Conservation (phyloP, 2,113 vertebrate species). For the Syngnathus scovelli region DNA sequence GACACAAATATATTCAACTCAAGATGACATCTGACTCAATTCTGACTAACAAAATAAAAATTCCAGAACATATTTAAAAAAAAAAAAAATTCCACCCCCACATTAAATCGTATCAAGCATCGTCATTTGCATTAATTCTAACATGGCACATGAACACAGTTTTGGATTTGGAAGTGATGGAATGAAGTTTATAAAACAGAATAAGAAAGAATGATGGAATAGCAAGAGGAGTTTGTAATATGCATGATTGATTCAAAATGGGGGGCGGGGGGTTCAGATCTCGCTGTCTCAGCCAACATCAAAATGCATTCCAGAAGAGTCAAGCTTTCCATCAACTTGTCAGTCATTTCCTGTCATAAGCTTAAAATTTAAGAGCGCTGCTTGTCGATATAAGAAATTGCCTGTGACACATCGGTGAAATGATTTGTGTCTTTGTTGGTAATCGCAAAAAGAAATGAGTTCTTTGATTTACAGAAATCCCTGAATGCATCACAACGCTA, state of each 20-base stretch:
- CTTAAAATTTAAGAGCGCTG: constrained; percentile 24
- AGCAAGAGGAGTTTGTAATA: constrained; percentile 12
- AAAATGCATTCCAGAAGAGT: constrained; percentile 42
- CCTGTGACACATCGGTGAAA: background rate
- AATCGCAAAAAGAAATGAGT: constrained; percentile 24
- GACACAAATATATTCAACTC: background rate
- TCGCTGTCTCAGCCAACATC: constrained; percentile 29
- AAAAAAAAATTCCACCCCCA: background rate
- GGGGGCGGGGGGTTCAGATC: constrained; percentile 29
- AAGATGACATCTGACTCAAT: constrained; percentile 13
- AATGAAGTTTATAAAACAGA: constrained; percentile 15
- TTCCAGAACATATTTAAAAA: too few species aligned
- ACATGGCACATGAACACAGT: constrained; percentile 7
- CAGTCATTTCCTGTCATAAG: constrained; percentile 44
- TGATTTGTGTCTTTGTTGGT: background rate
- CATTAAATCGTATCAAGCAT: constrained; percentile 1
- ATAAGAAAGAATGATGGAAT: constrained; percentile 28
- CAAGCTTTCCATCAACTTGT: constrained; percentile 34
- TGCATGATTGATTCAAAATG: constrained; percentile 27
- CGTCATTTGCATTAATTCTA: constrained; percentile 11
- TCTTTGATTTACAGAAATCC: constrained; percentile 39
- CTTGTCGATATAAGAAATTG: background rate
- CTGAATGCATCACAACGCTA: constrained; percentile 23
- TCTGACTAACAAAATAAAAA: too few species aligned
- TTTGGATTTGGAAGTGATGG: constrained; percentile 16